Conservation (phyloP, 2,888 invertebrate genomes). For the Oligia fasciuncula region DNA sequence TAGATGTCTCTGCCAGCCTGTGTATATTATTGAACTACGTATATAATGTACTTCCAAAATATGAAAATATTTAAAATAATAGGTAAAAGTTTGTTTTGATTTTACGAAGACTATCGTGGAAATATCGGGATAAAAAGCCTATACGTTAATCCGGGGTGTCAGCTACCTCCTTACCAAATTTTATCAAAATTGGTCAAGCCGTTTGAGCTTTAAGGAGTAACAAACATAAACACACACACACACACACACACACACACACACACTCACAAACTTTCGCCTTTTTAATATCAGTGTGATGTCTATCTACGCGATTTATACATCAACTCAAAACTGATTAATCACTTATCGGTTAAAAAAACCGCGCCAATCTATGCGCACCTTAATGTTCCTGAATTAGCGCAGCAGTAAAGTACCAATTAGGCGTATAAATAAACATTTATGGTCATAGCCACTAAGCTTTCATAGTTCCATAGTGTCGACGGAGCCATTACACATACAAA, state of each 20-base stretch:
- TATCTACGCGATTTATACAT: background rate
- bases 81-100: background rate
- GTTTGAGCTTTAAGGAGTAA: no score
- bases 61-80: background rate
- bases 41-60: background rate
- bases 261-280: no score
- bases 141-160: no score
- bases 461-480: constrained; percentile 39
- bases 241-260: no score
- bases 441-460: constrained; percentile 58
- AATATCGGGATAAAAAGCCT: no score
- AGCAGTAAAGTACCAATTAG: constrained; percentile 59
- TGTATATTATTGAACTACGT: no score
- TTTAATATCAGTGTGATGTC: background rate
- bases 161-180: no score
- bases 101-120: background rate
- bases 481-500: constrained; percentile 32
- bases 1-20: no score
- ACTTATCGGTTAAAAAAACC: background rate
- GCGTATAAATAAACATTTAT: constrained; percentile 62
- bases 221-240: no score
- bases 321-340: background rate
- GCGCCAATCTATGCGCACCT: constrained; percentile 17
- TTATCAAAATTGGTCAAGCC: no score
- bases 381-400: constrained; percentile 49